Evolutionary conservation across 2,888 invertebrate species (phyloP).

Genomic region (Rhabditoides inermis): DNA sequence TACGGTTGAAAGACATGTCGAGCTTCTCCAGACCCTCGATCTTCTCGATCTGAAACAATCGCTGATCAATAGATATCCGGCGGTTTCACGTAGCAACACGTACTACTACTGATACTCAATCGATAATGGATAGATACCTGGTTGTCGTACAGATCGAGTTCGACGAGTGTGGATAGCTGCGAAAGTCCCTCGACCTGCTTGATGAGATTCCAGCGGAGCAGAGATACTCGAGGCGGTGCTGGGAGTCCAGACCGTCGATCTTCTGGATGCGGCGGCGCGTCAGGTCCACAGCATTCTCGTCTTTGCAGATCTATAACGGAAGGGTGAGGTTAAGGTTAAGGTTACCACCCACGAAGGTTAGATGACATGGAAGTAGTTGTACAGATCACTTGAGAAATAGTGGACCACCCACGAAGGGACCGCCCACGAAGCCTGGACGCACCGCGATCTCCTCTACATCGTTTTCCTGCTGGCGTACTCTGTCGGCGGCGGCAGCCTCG

Average conservation of each 20-base stretch:
- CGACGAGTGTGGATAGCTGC: slow-evolving; percentile 65
- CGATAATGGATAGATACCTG: slow-evolving; percentile 72
- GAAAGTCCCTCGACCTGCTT: slow-evolving; percentile 85
- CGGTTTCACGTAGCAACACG: not conserved
- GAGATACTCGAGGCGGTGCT: slow-evolving; percentile 60
- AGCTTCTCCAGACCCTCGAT: slow-evolving; percentile 77
- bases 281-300: slow-evolving; percentile 25
- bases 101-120: not conserved
- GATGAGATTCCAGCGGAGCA: slow-evolving; percentile 89
- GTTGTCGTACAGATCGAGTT: slow-evolving; percentile 92
- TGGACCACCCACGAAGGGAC: no score
- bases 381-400: no score
- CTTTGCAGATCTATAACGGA: slow-evolving; percentile 13
- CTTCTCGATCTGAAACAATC: slow-evolving; percentile 74
- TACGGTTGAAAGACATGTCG: slow-evolving; percentile 88
- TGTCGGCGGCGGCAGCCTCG: no score
- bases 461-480: no score
- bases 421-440: no score
- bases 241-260: slow-evolving; percentile 20
- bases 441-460: no score
- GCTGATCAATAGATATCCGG: not conserved
- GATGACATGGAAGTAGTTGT: no score
- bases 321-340: no score
- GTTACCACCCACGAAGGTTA: no score
- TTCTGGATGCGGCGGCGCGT: slow-evolving; percentile 32